phyloP scores from a whole-genome alignment of 2,113 vertebrate genomes.

The human region GRCh38 chr6:165613001-165613500 shows the following conservation, averaged over 20 bases:
- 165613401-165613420: no score
- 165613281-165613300: not conserved
- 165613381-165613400: no score
- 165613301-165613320: not conserved
- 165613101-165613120: not conserved
- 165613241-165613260: not conserved
- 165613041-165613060: not conserved
- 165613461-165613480: no score
- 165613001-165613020: not conserved
- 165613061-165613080: not conserved
- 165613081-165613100: not conserved
- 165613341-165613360: not conserved
- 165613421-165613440: no score
- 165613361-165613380: no score
- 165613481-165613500: no score
- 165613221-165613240: not conserved
- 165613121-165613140: not conserved
- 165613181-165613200: not conserved
- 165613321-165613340: not conserved
- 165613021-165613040: not conserved
- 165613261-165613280: not conserved
- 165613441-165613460: no score
- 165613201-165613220: rapidly evolving
- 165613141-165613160: not conserved
- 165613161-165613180: not conserved